Base-by-base conservation (phyloP, 2,888 invertebrate genomes). In the Automeris io region DNA sequence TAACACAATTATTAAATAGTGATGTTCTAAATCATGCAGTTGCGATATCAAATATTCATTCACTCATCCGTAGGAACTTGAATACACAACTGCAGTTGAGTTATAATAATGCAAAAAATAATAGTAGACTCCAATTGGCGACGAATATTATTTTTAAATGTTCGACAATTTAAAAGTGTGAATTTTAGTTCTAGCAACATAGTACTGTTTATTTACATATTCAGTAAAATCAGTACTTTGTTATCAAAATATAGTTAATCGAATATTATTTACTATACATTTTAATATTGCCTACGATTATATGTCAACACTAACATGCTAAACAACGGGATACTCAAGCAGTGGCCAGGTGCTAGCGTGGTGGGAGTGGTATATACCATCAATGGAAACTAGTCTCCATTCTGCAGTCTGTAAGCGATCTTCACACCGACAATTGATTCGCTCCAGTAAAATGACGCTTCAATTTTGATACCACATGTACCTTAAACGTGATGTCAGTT, bases 281-380 rank as follows among this genome's bases (percentile, higher is more conserved):
- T n/a, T n/a, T n/a, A n/a, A n/a, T n/a, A n/a, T n/a, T n/a, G n/a
- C n/a, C n/a, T n/a, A n/a, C n/a, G n/a, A n/a, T n/a, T n/a, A n/a
- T n/a, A n/a, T n/a, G n/a, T n/a, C n/a, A n/a, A n/a, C n/a, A 21
- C 33, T 22, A 42, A 29, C 33, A 35, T 43, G 40, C 38, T 40
- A 41, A 24, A 35, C 35, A 24, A 32, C 23, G 41, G 50, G 45
- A 43, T 66, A 67, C 60, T 55, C 57, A 60, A 56, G 57, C 57
- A 54, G 79, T 81, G 80, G 79, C 82, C 82, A 79, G 80, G 76
- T 76, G 79, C 72, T 67, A 62, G 80, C 75, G 74, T 80, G 82
- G 81, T 78, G 80, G 81, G 80, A 59, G 67, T 37, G 32, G 31
- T 31, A 31, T 31, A 37, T 31, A 37, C n/a, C n/a, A n/a, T 37